Percentiles rank a stretch among this genome's conserved stretches.
Evolutionary conservation across 1,140 invertebrate species (phyloP).

Genomic region (Pantala flavescens): DNA sequence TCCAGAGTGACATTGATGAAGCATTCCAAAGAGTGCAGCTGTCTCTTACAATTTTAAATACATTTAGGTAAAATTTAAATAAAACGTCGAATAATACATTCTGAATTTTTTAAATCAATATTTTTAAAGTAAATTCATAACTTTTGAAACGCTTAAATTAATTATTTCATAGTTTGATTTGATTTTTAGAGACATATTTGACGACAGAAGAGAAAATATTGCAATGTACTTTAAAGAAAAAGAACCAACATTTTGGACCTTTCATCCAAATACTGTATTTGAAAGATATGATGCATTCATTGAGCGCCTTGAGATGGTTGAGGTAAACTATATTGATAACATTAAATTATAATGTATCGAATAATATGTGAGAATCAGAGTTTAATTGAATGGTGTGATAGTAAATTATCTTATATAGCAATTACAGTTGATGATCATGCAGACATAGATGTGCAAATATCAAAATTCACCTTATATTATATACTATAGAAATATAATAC

Average conservation of each 20-base stretch:
- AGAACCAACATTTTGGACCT: conserved; percentile 67
- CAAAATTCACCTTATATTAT: too few relatives aligned
- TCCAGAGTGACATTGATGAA: conserved; percentile 84
- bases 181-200: conserved; percentile 46
- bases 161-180: not conserved
- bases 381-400: too few relatives aligned
- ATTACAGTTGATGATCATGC: too few relatives aligned
- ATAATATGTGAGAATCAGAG: too few relatives aligned
- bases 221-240: conserved; percentile 51
- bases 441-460: conserved; percentile 10
- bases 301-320: conserved; percentile 67
- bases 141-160: not conserved
- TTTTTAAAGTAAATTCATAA: conserved; percentile 11
- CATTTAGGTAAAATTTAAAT: conserved; percentile 33
- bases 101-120: not conserved
- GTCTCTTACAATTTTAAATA: conserved; percentile 55
- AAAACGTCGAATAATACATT: not conserved
- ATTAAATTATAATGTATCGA: too few relatives aligned
- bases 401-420: too few relatives aligned
- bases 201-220: conserved; percentile 60
- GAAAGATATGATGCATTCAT: conserved; percentile 73
- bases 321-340: conserved; percentile 42
- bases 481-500: too few relatives aligned
- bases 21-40: conserved; percentile 65
- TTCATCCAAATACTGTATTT: conserved; percentile 80